These are phyloP conservation scores for Crocuta crocuta DNA, from an alignment of 2,113 vertebrate genomes.

Conservation along the genomic window DNA sequence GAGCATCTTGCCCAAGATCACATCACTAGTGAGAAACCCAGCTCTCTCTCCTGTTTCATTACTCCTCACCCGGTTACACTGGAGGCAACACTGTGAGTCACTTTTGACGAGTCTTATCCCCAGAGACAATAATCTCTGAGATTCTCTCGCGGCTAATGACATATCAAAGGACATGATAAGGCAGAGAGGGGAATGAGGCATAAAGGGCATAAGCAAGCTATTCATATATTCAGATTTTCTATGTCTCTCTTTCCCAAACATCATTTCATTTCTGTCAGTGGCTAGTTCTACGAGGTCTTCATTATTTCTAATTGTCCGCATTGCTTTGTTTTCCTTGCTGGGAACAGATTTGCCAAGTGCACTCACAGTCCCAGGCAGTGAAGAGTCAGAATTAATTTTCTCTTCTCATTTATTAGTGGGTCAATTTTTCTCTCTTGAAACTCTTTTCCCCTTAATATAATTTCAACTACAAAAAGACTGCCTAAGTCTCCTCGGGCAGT, in stretches of 20 bases:
- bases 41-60: neutral
- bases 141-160: neutral
- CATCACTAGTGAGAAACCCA: neutral
- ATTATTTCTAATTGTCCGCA: neutral
- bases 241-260: neutral
- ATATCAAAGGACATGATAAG: neutral
- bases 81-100: neutral
- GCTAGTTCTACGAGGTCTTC: neutral
- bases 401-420: slow-evolving; percentile 45
- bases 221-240: too few species aligned
- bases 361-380: neutral
- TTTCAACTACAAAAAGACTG: slow-evolving; percentile 47
- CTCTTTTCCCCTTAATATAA: slow-evolving; percentile 32
- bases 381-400: slow-evolving; percentile 23
- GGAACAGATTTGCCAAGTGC: neutral
- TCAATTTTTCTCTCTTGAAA: slow-evolving; percentile 55
- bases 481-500: neutral
- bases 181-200: neutral
- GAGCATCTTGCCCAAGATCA: neutral
- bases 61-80: too few species aligned
- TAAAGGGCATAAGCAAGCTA: neutral
- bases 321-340: neutral
- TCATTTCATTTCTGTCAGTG: too few species aligned
- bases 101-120: neutral
- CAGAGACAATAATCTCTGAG: neutral